Conservation (phyloP, 1,140 invertebrate genomes). For the Samia ricini region DNA sequence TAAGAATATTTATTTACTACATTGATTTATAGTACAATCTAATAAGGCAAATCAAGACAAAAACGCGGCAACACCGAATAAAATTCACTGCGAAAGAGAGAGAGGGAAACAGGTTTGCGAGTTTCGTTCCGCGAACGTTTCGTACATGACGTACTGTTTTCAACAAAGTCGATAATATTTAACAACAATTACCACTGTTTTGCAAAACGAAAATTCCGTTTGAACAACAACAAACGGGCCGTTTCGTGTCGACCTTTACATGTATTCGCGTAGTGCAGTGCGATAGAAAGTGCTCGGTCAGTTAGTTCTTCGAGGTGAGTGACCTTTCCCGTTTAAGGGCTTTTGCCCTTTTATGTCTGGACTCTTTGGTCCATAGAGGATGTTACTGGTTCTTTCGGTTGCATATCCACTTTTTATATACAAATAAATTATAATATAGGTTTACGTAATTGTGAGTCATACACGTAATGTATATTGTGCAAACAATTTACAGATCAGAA, state of each 20-base stretch:
- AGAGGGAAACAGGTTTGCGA: slow-evolving; percentile 55
- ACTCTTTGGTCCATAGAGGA: slow-evolving; percentile 1
- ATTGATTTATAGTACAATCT: neutral
- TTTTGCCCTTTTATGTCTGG: slow-evolving; percentile 37
- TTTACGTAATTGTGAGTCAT: neutral
- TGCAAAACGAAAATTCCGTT: slow-evolving; percentile 31
- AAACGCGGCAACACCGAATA: slow-evolving; percentile 42
- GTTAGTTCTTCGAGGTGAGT: slow-evolving; percentile 41
- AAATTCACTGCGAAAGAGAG: slow-evolving; percentile 48
- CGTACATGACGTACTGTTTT: slow-evolving; percentile 45
- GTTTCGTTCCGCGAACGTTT: slow-evolving; percentile 31
- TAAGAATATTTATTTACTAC: neutral
- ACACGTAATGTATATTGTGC: neutral
- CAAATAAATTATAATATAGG: neutral
- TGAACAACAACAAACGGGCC: slow-evolving; percentile 24
- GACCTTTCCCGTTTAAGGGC: slow-evolving; percentile 44
- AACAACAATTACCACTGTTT: slow-evolving; percentile 45
- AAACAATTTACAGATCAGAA: neutral
- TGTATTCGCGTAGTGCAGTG: slow-evolving; percentile 28
- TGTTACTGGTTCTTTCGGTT: slow-evolving; percentile 4
- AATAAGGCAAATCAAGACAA: slow-evolving; percentile 15
- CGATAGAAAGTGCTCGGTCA: slow-evolving; percentile 32
- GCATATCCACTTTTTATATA: neutral
- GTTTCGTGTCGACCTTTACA: slow-evolving; percentile 9
- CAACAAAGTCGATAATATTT: slow-evolving; percentile 42